phyloP scores from a whole-genome alignment of 1,140 invertebrate genomes.

The Meloidogyne chitwoodi region DNA sequence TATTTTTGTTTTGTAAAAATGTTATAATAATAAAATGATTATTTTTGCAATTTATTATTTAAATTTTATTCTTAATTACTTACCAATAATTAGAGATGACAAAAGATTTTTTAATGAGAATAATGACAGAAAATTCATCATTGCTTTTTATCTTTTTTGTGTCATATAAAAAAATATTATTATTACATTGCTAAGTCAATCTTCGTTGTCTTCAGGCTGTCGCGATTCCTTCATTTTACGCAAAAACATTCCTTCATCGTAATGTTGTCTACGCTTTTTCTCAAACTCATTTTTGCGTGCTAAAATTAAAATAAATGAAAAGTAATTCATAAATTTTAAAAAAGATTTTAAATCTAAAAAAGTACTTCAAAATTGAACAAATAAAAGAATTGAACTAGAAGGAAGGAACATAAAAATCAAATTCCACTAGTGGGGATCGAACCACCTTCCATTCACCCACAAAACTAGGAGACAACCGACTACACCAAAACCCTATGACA shows the following conservation, averaged over 20 bases:
- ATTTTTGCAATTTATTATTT: no score
- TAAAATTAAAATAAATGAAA: neutral
- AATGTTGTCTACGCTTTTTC: slow-evolving; percentile 86
- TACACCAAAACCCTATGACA: neutral
- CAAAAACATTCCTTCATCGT: slow-evolving; percentile 72
- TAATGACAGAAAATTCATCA: neutral
- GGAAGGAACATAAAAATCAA: no score
- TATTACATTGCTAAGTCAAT: slow-evolving; percentile 1
- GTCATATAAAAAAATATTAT: neutral
- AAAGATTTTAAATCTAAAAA: neutral
- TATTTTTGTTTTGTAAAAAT: neutral
- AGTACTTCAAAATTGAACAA: neutral
- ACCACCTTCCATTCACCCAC: neutral
- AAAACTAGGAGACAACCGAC: neutral
- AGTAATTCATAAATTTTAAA: neutral
- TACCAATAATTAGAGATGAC: no score
- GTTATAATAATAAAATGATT: no score
- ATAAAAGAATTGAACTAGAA: no score
- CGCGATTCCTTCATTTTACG: slow-evolving; percentile 25
- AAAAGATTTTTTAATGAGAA: no score
- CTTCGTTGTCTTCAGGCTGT: slow-evolving; percentile 36
- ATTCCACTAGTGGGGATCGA: neutral
- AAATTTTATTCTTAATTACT: no score
- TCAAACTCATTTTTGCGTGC: slow-evolving; percentile 50
- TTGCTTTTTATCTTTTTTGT: neutral